phyloP scores from a whole-genome alignment of 1,140 invertebrate species.

The Macrobrachium nipponense region DNA sequence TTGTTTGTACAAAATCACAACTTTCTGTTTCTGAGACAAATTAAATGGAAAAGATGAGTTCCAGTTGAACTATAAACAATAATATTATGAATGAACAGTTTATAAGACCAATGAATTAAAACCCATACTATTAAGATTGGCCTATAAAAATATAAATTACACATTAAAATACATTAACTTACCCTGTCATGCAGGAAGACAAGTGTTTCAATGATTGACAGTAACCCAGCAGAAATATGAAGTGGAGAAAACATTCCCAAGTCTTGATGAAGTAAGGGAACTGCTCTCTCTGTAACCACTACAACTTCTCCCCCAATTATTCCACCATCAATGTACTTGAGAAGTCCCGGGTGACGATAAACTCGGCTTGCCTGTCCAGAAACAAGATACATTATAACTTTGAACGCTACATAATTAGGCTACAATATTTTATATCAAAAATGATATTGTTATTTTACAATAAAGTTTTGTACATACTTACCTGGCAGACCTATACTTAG shows the following conservation, averaged over 20 bases:
- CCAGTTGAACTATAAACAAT: too few relatives aligned
- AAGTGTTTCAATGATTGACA: constrained; percentile 48
- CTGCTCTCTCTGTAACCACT: constrained; percentile 45
- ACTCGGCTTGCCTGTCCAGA: constrained; percentile 42
- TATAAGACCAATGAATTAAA: too few relatives aligned
- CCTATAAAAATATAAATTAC: neutral
- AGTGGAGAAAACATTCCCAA: constrained; percentile 40
- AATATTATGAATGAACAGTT: too few relatives aligned
- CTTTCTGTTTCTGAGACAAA: too few relatives aligned
- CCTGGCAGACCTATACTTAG: too few relatives aligned
- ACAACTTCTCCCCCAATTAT: constrained; percentile 50
- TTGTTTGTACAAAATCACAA: too few relatives aligned
- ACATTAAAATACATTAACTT: neutral
- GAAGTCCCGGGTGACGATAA: constrained; percentile 44
- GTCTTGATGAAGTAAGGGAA: constrained; percentile 33
- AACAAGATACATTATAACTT: neutral
- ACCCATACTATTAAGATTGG: too few relatives aligned
- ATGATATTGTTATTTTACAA: too few relatives aligned
- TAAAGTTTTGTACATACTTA: too few relatives aligned
- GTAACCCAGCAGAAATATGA: constrained; percentile 48
- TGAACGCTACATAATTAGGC: neutral
- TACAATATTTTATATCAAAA: neutral
- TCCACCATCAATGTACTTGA: constrained; percentile 44
- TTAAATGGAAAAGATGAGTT: too few relatives aligned
- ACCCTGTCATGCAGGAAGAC: constrained; percentile 54